Base-by-base conservation (phyloP, 2,888 invertebrate species). In the Drosophila bunnanda region DNA sequence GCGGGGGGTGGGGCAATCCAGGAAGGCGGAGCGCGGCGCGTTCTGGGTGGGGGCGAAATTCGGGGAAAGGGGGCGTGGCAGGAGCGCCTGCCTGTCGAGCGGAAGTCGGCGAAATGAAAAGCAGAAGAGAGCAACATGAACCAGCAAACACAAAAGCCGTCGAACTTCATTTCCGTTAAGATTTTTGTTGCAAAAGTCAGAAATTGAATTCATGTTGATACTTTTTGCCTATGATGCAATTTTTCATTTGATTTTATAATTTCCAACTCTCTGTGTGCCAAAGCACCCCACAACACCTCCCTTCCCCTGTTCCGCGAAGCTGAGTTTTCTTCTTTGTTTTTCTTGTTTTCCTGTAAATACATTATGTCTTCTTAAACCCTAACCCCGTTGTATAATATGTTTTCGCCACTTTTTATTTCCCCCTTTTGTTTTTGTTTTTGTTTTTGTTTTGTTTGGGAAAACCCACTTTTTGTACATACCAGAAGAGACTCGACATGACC, bases 211-310 rank as follows among this genome's bases (percentile, higher is more conserved):
- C 87, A 88, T 90, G 91, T 89, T 88, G 80, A 89, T 90, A 90
- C 90, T 85, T 90, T 91, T 91, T 91, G 90, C 91, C 90, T 91
- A 91, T 91, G 91, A 91, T 83, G 82, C 89, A 79, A 79, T 88
- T 85, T 85, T 80, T 72, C 80, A 78, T 74, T 67, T 67, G 55
- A 77, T 69, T 69, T 69, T 56, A 57, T 48, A 84, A 82, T 79
- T 82, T 75, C 70, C 62, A 67, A 61, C 71, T 67, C 68, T 81
- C 77, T 59, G 60, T 77, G 77, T 72, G 70, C 76, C 80, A 71
- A 20, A 50, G 32, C 50, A 34, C 20, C 20, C 50, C 34, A 52
- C 50, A 32, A 52, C 50, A 15, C 13, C 32, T 34, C 34, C 75
- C 64, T 32, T 12, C 58, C 13, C 10, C 34, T 43, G 5, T 20